Evolutionary conservation across 2,113 vertebrate species (phyloP), one percentile per base, ranked within the genome.

Genomic region (Formicarius rufipectus): DNA sequence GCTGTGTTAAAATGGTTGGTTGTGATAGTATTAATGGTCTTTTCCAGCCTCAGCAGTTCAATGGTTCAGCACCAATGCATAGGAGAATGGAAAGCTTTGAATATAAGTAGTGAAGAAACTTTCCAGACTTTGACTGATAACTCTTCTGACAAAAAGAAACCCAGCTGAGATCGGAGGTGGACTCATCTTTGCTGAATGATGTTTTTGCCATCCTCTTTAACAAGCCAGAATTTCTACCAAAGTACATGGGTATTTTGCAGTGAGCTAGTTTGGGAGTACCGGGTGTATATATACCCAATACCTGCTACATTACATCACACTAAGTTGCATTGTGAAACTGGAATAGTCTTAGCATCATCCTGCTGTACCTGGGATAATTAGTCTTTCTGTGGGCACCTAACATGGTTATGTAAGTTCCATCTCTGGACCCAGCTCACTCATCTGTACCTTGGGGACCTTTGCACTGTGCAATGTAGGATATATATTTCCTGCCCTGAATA

Each of bases 261-360:
- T 52, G 10, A 71, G 33, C 12, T n/a, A 11, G 37, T 45, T 58
- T 58, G 42, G n/a, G 25, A 91, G 71, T 81, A 35, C 15, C 9
- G 30, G 24, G 2, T 78, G 47, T 84, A 16, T 45, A 12, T 59
- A 25, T 33, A 68, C 1, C 52, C 0, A 0, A 45, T 19, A 66
- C 5, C 45, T 77, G 60, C 64, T 78, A 14, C 21, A 12, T 94
- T 52, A 14, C n/a, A 25, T 89, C 68, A 63, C 50, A 67, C 11
- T 7, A 30, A 74, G 35, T 45, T 50, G 23, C 30, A 9, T 6
- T 80, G 30, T 55, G 56, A 30, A 81, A 83, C 66, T 30, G 53
- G 37, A 76, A 5, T 11, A 63, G 31, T 44, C 42, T 37, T 5
- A 66, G 53, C 30, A 84, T 24, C 60, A 71, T 55, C 39, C 25